phyloP scores from a whole-genome alignment of 2,888 invertebrate genomes.

The Platycheirus rosarum region DNA sequence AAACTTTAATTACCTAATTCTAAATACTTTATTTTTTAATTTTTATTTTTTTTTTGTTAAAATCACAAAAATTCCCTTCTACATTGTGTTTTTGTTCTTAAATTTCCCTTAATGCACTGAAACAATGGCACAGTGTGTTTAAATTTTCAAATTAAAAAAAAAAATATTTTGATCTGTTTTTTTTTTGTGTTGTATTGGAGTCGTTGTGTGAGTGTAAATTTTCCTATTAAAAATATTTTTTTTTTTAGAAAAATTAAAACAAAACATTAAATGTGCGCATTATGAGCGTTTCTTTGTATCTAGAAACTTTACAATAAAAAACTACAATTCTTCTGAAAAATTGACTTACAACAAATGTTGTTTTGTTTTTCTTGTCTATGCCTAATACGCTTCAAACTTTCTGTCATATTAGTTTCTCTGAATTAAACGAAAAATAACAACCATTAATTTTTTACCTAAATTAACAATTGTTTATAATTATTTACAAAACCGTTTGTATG shows the following conservation, averaged over 20 bases:
- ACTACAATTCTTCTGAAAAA: neutral
- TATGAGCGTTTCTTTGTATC: conserved; percentile 26
- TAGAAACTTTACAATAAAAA: neutral
- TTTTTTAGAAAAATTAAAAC: conserved; percentile 18
- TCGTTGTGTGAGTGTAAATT: conserved; percentile 53
- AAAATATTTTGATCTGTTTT: conserved; percentile 11
- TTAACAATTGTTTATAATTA: conserved; percentile 28
- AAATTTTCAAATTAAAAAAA: conserved; percentile 12
- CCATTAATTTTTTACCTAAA: neutral
- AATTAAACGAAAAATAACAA: conserved; percentile 7
- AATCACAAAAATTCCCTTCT: conserved; percentile 32
- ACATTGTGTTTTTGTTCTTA: neutral
- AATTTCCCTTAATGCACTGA: conserved; percentile 33
- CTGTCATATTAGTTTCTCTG: conserved; percentile 34
- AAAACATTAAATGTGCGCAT: conserved; percentile 17
- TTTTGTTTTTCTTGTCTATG: conserved; percentile 10
- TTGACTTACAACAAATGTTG: too few species aligned
- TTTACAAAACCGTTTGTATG: conserved; percentile 44
- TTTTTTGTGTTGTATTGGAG: conserved; percentile 14
- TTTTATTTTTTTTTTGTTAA: conserved; percentile 16
- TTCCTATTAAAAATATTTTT: conserved; percentile 42
- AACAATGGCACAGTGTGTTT: conserved; percentile 61
- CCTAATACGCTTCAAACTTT: conserved; percentile 9
- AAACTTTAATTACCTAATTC: conserved; percentile 5
- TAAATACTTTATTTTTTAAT: conserved; percentile 24